These are phyloP conservation scores for Hoplodrina blanda DNA, from an alignment of 2,888 invertebrate species.

Conservation along the genomic window DNA sequence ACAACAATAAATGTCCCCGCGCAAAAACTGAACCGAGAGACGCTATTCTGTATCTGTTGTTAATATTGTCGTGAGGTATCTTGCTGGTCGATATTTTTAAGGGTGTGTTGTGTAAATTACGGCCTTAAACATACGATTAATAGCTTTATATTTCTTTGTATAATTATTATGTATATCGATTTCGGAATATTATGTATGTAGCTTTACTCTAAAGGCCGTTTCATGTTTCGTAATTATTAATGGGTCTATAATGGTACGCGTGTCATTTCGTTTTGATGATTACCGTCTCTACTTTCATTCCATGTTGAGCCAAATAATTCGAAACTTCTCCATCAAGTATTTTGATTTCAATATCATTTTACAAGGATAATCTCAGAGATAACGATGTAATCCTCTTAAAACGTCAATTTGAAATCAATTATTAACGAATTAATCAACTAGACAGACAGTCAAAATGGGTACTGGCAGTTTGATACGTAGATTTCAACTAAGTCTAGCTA, in stretches of 20 bases:
- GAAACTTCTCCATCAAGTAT: constrained; percentile 3
- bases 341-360: constrained; percentile 33
- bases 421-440: constrained; percentile 39
- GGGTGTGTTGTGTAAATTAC: not conserved
- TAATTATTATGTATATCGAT: no score
- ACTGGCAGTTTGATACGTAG: not conserved
- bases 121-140: not conserved
- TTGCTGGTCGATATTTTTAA: not conserved
- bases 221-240: not conserved
- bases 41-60: constrained; percentile 50
- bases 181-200: not conserved
- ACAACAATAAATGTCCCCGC: constrained; percentile 81
- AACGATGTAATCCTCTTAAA: constrained; percentile 33
- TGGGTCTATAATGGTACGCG: not conserved
- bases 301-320: constrained; percentile 7
- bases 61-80: constrained; percentile 17
- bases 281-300: not conserved
- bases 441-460: constrained; percentile 9
- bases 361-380: constrained; percentile 38
- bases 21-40: constrained; percentile 65
- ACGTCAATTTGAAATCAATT: constrained; percentile 32
- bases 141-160: no score
- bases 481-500: not conserved
- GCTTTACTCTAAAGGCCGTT: not conserved
- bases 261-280: constrained; percentile 1